Evolutionary conservation across 2,888 invertebrate species (phyloP).

Genomic region (Yponomeuta sedellus): DNA sequence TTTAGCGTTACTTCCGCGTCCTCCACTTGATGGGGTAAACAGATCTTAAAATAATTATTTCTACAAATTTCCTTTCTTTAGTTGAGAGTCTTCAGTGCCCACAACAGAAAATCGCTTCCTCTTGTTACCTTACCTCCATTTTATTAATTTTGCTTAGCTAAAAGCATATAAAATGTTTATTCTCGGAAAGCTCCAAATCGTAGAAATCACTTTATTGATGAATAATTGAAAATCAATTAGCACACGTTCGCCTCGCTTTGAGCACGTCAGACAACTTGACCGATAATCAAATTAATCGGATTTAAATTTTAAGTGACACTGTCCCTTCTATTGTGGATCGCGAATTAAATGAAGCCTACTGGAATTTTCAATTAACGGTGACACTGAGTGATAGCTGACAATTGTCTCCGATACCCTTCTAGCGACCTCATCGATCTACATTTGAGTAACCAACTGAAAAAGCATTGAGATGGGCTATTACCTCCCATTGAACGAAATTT

Average conservation of each 20-base stretch:
- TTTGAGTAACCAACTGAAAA: constrained; percentile 73
- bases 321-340: constrained; percentile 54
- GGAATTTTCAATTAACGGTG: constrained; percentile 72
- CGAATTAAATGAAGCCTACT: constrained; percentile 69
- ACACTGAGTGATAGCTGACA: constrained; percentile 71
- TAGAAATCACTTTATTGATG: too few species aligned
- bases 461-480: constrained; percentile 71
- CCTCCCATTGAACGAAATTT: constrained; percentile 60
- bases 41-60: neutral
- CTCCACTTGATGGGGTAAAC: neutral
- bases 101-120: too few species aligned
- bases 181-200: too few species aligned
- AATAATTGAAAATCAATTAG: constrained; percentile 4
- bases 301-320: constrained; percentile 49
- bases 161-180: too few species aligned
- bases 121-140: too few species aligned
- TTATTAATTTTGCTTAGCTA: too few species aligned
- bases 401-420: constrained; percentile 61
- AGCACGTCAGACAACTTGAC: constrained; percentile 21
- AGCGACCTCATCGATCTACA: constrained; percentile 68
- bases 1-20: neutral
- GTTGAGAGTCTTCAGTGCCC: neutral
- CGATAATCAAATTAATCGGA: constrained; percentile 44
- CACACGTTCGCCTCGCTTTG: neutral
- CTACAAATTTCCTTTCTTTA: neutral